Evolutionary conservation across 2,113 vertebrate species (phyloP).

Genomic region (Ovis canadensis): DNA sequence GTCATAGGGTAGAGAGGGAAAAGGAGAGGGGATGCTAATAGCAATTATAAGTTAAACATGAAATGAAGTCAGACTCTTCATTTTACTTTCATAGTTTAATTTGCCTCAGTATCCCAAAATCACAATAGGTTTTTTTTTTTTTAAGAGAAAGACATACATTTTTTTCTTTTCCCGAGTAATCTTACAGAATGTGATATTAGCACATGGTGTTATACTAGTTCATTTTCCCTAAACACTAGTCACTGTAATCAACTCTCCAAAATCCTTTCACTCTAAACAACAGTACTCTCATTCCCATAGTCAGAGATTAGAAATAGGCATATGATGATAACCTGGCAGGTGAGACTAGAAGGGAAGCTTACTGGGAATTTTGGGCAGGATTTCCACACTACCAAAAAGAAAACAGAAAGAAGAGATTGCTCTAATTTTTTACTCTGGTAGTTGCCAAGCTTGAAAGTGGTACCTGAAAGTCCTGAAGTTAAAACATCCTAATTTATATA

Average conservation of each 20-base stretch:
- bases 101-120: not conserved
- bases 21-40: not conserved
- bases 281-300: not conserved
- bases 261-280: not conserved
- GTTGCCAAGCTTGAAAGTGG: not conserved
- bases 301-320: not conserved
- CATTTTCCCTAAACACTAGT: not conserved
- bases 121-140: not conserved
- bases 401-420: not conserved
- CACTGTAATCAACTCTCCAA: not conserved
- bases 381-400: not conserved
- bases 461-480: not conserved
- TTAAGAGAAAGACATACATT: not conserved
- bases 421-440: not conserved
- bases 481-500: not conserved
- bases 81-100: not conserved
- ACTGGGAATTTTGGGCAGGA: not conserved
- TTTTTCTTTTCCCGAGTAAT: not conserved
- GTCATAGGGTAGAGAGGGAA: not conserved
- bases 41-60: not conserved
- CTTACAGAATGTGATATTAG: not conserved
- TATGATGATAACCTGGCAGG: not conserved
- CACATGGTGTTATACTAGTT: not conserved
- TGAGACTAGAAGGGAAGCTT: not conserved
- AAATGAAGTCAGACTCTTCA: not conserved